Conservation (phyloP, 2,113 vertebrate species). For the Varanus komodoensis region DNA sequence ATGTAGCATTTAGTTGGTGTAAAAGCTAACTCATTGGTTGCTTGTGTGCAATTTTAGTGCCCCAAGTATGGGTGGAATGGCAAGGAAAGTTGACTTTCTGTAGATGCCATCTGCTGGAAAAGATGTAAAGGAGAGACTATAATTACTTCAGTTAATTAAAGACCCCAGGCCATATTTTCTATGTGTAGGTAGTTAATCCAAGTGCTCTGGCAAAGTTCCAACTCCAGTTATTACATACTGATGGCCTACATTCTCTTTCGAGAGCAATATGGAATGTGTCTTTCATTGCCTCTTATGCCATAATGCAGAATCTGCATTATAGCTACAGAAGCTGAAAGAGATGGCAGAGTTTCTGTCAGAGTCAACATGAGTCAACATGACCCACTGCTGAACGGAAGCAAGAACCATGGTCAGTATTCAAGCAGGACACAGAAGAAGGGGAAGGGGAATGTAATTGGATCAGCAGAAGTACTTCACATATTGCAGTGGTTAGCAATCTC, state of each 20-base stretch:
- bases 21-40: slow-evolving; percentile 29
- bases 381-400: neutral
- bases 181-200: slow-evolving; percentile 31
- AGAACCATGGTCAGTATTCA: neutral
- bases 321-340: neutral
- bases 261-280: slow-evolving; percentile 18
- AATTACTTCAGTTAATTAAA: slow-evolving; percentile 45
- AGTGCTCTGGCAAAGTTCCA: slow-evolving; percentile 34
- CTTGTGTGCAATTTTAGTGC: slow-evolving; percentile 8
- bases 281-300: slow-evolving; percentile 3
- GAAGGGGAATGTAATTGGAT: neutral
- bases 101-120: slow-evolving; percentile 33
- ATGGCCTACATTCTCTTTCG: slow-evolving; percentile 33
- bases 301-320: neutral
- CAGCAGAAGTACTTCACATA: neutral
- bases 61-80: neutral
- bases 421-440: no score
- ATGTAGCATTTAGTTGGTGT: neutral
- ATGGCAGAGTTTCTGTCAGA: neutral
- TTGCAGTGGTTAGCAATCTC: neutral
- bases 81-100: slow-evolving; percentile 18
- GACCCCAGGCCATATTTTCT: slow-evolving; percentile 40
- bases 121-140: slow-evolving; percentile 40
- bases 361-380: neutral
- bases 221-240: slow-evolving; percentile 27